Evolutionary conservation across 2,888 invertebrate genomes (phyloP).

Genomic region (Plusia festucae): DNA sequence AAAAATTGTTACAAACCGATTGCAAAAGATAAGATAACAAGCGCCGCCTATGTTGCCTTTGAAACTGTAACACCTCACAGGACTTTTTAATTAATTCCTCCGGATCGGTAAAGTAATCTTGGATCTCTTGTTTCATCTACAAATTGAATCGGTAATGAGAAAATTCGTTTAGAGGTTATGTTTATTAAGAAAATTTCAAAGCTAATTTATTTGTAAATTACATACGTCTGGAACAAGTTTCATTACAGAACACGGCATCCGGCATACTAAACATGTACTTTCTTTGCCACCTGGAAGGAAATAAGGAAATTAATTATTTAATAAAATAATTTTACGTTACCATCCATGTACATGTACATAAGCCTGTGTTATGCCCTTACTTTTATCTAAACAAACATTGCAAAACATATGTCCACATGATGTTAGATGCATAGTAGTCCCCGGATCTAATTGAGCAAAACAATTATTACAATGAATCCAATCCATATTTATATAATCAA

Average conservation of each 20-base stretch:
- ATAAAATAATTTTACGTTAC: slow-evolving; percentile 12
- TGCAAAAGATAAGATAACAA: slow-evolving; percentile 84
- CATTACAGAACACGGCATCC: slow-evolving; percentile 83
- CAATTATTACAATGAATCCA: slow-evolving; percentile 89
- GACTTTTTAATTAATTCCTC: slow-evolving; percentile 85
- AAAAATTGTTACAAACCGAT: slow-evolving; percentile 74
- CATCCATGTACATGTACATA: not conserved
- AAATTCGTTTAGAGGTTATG: slow-evolving; percentile 32
- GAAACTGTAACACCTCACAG: slow-evolving; percentile 85
- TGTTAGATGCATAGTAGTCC: slow-evolving; percentile 83
- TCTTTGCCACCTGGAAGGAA: slow-evolving; percentile 76
- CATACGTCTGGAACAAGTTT: slow-evolving; percentile 85
- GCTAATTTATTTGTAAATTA: slow-evolving; percentile 46
- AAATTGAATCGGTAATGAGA: slow-evolving; percentile 53
- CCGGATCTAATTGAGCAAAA: slow-evolving; percentile 83
- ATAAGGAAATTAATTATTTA: slow-evolving; percentile 15
- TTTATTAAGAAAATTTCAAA: slow-evolving; percentile 14
- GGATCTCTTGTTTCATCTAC: slow-evolving; percentile 86
- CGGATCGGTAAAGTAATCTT: slow-evolving; percentile 87
- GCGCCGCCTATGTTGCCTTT: slow-evolving; percentile 83
- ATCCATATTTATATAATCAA: slow-evolving; percentile 73
- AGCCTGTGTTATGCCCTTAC: slow-evolving; percentile 62
- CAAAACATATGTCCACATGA: slow-evolving; percentile 89
- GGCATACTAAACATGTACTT: slow-evolving; percentile 83
- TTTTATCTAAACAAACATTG: slow-evolving; percentile 82